phyloP scores from a whole-genome alignment of 2,113 vertebrate genomes.

The Setophaga kirtlandii region DNA sequence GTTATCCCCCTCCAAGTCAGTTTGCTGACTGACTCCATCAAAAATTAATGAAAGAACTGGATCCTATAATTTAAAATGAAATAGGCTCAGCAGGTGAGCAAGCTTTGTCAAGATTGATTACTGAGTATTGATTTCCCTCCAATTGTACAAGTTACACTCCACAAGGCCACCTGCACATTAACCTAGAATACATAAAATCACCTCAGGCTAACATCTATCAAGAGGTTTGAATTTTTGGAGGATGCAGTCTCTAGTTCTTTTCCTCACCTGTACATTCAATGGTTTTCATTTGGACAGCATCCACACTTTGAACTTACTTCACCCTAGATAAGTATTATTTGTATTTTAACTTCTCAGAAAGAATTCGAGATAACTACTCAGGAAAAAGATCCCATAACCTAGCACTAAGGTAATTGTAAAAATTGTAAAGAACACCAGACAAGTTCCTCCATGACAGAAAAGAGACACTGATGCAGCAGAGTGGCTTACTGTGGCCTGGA shows the following conservation, averaged over 20 bases:
- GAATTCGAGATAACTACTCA: background rate
- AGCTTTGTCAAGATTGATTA: slow-evolving; percentile 50
- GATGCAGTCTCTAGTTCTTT: background rate
- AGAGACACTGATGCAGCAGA: background rate
- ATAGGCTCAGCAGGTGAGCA: slow-evolving; percentile 53
- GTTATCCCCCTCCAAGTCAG: background rate
- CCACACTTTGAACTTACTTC: background rate
- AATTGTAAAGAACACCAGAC: background rate
- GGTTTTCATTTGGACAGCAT: background rate
- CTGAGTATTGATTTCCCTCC: slow-evolving; percentile 52
- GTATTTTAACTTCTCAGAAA: background rate
- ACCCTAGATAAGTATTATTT: background rate
- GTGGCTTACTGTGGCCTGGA: slow-evolving; percentile 93
- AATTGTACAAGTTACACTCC: slow-evolving; percentile 17
- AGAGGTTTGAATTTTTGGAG: background rate
- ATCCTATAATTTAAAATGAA: slow-evolving; percentile 46
- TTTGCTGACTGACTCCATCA: slow-evolving; percentile 25
- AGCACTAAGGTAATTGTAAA: background rate
- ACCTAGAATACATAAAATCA: slow-evolving; percentile 9
- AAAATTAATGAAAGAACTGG: slow-evolving; percentile 54
- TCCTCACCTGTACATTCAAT: background rate
- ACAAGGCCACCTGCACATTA: slow-evolving; percentile 14
- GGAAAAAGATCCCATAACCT: background rate
- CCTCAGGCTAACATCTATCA: background rate
- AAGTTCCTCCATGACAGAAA: background rate